A percentile compares a stretch with the other conserved stretches of the same genome.
Evolutionary conservation across 2,888 invertebrate genomes (phyloP).

Genomic region (Aleiodes leptofemur): DNA sequence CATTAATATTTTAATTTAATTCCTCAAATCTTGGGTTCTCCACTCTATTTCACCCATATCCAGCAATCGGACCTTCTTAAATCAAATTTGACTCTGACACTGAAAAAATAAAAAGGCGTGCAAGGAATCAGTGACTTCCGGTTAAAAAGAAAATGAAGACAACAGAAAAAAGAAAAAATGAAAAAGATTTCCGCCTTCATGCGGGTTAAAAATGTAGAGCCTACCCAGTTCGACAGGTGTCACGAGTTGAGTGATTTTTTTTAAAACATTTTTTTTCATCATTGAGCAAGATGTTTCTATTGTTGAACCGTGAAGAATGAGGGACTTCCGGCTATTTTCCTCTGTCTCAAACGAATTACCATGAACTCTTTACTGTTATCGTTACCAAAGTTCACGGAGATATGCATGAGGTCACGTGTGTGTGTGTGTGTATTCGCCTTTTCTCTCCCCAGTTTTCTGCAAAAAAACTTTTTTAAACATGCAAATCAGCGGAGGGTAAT

Average conservation of each 20-base stretch:
- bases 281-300: background rate
- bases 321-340: constrained; percentile 14
- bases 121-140: constrained; percentile 62
- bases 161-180: background rate
- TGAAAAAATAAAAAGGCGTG: constrained; percentile 45
- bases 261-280: constrained; percentile 13
- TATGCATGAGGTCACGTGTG: background rate
- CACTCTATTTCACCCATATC: too few species aligned
- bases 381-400: background rate
- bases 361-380: constrained; percentile 19
- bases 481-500: background rate
- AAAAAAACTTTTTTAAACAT: constrained; percentile 3
- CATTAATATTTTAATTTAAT: too few species aligned
- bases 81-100: constrained; percentile 7
- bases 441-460: background rate
- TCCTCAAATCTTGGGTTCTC: too few species aligned
- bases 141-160: constrained; percentile 51
- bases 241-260: constrained; percentile 33
- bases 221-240: constrained; percentile 1
- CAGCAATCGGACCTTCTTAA: background rate
- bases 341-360: background rate
- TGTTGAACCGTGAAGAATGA: constrained; percentile 27
- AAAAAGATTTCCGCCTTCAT: constrained; percentile 35
- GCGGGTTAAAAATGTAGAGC: constrained; percentile 51
- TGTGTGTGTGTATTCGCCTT: background rate